Base-by-base conservation (phyloP, 2,888 invertebrate species). In the Pherbina coryleti region DNA sequence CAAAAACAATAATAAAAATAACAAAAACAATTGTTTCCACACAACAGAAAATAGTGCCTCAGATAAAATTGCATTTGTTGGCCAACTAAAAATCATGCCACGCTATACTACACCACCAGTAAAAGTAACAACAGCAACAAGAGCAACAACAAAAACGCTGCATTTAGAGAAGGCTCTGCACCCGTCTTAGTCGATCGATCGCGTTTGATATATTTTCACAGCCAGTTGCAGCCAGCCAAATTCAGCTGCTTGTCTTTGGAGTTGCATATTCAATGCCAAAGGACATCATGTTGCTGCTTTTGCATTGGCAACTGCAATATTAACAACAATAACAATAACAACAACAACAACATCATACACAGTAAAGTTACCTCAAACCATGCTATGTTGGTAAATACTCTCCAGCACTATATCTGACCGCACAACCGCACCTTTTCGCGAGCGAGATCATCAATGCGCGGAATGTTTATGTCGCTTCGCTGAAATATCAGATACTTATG, bases 381-480 rank as follows among this genome's bases (percentile, higher is more conserved):
- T 53, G 51, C 34, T 17, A 44, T 57, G 57, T 34, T 34, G 72
- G 57, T 28, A 19, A n/a, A 0, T 34, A 31, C 53, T 11, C n/a
- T 11, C 72, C 1, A 25, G 49, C 37, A 69, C 70, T 55, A 28
- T 19, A 34, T 22, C 55, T 53, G 34, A 67, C 34, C 66, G 51
- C 66, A n/a, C 22, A 69, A 51, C 64, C 75, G 75, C 75, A 55
- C 67, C 75, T 75, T 34, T 34, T 25, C 55, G 22, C 37, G 28
- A 62, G 49, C 44, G 62, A 75, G 74, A 75, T 75, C 66, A 66
- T 75, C 74, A 75, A 75, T 67, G 75, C 75, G 55, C 66, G 67
- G 75, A 75, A 67, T 87, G 86, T 85, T 87, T 87, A 87, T 86
- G 87, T 87, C 88, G 86, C 83, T 86, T 85, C 82, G 82, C 82